phyloP scores from a whole-genome alignment of 2,888 invertebrate genomes.

The Xanthostigma xanthostigma region DNA sequence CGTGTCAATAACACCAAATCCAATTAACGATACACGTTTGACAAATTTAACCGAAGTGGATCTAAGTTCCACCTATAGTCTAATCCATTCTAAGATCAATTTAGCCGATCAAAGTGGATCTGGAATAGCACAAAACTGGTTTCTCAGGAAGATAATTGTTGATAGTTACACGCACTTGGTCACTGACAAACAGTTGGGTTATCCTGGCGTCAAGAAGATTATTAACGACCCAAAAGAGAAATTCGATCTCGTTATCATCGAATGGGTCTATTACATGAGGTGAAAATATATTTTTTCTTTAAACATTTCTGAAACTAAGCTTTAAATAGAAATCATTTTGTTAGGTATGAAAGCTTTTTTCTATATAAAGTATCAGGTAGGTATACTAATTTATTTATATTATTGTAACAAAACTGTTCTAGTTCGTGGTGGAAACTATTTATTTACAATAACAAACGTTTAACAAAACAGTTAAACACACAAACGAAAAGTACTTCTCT shows the following conservation, averaged over 20 bases:
- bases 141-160: neutral
- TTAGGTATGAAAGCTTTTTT: too few species aligned
- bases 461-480: too few species aligned
- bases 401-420: too few species aligned
- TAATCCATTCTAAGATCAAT: neutral
- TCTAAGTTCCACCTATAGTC: neutral
- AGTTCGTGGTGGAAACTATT: too few species aligned
- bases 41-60: constrained; percentile 7
- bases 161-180: neutral
- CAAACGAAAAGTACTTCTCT: too few species aligned
- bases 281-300: too few species aligned
- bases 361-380: too few species aligned
- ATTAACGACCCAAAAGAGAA: neutral
- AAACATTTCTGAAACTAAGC: too few species aligned
- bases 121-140: neutral
- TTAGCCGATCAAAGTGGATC: neutral
- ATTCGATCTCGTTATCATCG: constrained; percentile 2
- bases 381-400: too few species aligned
- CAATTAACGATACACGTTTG: constrained; percentile 1
- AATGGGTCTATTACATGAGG: neutral
- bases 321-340: too few species aligned
- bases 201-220: neutral
- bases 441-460: too few species aligned
- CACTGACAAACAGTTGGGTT: neutral
- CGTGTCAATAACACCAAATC: constrained; percentile 15